A percentile compares a stretch with the other conserved stretches of the same genome.
These are phyloP conservation scores for Autographa gamma DNA, from an alignment of 2,888 invertebrate species.

Conservation along the genomic window DNA sequence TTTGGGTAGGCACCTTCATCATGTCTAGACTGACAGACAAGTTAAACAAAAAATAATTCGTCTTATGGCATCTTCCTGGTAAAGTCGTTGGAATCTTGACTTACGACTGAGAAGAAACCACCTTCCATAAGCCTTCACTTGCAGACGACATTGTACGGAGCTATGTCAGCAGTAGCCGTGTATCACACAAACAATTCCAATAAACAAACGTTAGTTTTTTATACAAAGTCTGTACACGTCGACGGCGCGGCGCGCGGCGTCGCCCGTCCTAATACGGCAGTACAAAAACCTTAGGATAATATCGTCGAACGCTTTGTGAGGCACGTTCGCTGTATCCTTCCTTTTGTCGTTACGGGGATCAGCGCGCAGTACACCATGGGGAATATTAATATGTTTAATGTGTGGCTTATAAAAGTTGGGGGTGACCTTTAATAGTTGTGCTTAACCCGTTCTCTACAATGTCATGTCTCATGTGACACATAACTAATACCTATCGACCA, in stretches of 20 bases:
- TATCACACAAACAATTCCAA: slow-evolving; percentile 45
- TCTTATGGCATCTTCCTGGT: background rate
- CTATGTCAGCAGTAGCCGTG: slow-evolving; percentile 29
- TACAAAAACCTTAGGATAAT: slow-evolving; percentile 79
- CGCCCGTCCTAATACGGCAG: slow-evolving; percentile 73
- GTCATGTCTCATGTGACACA: background rate
- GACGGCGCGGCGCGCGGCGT: slow-evolving; percentile 59
- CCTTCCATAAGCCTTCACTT: background rate
- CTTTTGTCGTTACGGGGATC: slow-evolving; percentile 75
- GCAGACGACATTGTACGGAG: background rate
- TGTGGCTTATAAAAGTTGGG: slow-evolving; percentile 39
- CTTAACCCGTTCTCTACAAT: slow-evolving; percentile 41
- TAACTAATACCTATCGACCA: background rate
- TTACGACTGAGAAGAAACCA: slow-evolving; percentile 2
- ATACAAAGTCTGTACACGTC: slow-evolving; percentile 66
- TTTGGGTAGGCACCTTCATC: background rate
- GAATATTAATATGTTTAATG: slow-evolving; percentile 60
- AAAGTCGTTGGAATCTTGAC: background rate
- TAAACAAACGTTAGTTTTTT: slow-evolving; percentile 64
- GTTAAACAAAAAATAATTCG: slow-evolving; percentile 1
- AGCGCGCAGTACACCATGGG: slow-evolving; percentile 41
- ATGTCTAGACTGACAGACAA: background rate
- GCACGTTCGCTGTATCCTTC: slow-evolving; percentile 85
- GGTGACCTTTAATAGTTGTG: slow-evolving; percentile 44
- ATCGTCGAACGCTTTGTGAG: slow-evolving; percentile 80